Base-by-base conservation (phyloP, 2,888 invertebrate genomes). In the Noctua fimbriata region DNA sequence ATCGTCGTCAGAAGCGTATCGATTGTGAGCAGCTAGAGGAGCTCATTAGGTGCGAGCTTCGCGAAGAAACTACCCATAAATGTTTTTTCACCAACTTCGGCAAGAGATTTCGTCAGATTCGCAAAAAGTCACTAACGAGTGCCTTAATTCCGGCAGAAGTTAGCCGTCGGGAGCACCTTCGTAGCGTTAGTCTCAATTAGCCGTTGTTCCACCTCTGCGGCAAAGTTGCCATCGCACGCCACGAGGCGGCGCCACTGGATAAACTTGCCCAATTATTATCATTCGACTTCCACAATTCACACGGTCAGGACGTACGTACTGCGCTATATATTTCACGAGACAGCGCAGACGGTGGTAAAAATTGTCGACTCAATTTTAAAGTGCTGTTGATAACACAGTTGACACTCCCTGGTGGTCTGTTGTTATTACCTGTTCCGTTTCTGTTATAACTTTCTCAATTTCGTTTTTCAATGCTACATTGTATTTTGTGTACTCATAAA, bases 71-170 rank as follows among this genome's bases (percentile, higher is more conserved):
- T 91, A 92, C 86, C 90, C 84, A 91, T 92, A 93, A 94, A 94
- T 93, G 93, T 93, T 94, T 94, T 93, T 92, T 90, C 89, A 89
- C 91, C 87, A 93, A 94, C 92, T 94, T 93, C 86, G 92, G 91
- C 89, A 89, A 92, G 93, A 94, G 95, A 95, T 95, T 94, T 93
- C 90, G 92, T 92, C 91, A 92, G 92, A 92, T 93, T 92, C 91
- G 92, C 94, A 94, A 94, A 95, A 95, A 95, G 94, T 94, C 93
- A 87, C 93, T 95, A 95, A 96, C 95, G 95, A 95, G 95, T 93
- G 93, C 91, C 93, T 95, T 95, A 95, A 95, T 95, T 93, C 94
- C 89, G 91, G 88, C 87, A 90, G 91, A 94, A 96, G 95, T 95
- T 95, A 88, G 91, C 77, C 90, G 90, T 85, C 81, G 89, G 89